Evolutionary conservation across 2,888 invertebrate genomes (phyloP).

Genomic region (Zonitis immaculata): DNA sequence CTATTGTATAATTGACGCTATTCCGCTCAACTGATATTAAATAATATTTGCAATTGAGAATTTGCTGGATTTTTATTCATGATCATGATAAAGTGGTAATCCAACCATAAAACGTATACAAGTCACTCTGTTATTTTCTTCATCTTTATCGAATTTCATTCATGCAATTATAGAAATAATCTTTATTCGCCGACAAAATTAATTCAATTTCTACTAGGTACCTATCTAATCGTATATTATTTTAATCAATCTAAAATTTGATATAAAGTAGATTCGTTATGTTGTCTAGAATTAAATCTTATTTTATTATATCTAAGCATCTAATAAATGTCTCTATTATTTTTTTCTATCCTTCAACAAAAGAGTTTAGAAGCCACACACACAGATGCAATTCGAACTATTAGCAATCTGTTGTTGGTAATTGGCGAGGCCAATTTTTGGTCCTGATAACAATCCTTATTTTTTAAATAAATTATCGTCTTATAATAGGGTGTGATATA

Average conservation of each 20-base stretch:
- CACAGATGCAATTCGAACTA: background rate
- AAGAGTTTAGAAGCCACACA: constrained; percentile 4
- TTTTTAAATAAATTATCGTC: constrained; percentile 19
- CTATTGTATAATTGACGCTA: constrained; percentile 2
- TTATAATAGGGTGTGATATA: constrained; percentile 23
- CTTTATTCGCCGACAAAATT: no score
- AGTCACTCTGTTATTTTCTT: background rate
- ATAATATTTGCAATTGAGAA: constrained; percentile 19
- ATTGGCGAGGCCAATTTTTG: constrained; percentile 12
- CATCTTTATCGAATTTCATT: constrained; percentile 15
- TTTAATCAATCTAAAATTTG: no score
- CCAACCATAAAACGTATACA: constrained; percentile 18
- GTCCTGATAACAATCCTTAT: constrained; percentile 14
- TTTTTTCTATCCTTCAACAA: background rate
- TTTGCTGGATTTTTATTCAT: constrained; percentile 22
- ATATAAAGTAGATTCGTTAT: no score
- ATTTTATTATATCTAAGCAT: no score
- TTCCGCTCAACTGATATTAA: constrained; percentile 20
- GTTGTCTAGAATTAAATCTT: no score
- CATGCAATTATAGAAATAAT: constrained; percentile 18
- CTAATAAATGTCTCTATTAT: constrained; percentile 13
- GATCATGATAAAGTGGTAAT: constrained; percentile 18
- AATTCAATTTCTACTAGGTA: no score
- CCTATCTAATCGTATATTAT: no score
- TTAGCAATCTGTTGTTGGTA: constrained; percentile 7